These are phyloP conservation scores for Sternarchorhynchus goeldii DNA, from an alignment of 2,797 vertebrate species.

Conservation along the genomic window DNA sequence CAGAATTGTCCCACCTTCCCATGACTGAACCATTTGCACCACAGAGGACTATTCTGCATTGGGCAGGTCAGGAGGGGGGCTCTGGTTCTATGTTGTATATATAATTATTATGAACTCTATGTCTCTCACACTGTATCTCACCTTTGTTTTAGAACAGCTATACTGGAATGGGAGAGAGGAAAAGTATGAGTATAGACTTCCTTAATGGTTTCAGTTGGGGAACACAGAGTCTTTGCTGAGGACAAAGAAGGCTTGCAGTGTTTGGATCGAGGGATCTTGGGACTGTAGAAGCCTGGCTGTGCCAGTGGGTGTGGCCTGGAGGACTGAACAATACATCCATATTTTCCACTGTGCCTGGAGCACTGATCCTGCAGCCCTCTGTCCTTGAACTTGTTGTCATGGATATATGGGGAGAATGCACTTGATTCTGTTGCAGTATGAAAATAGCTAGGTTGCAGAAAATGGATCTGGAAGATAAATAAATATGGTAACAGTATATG, in stretches of 20 bases:
- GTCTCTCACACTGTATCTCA: constrained; percentile 29
- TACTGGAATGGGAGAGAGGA: constrained; percentile 45
- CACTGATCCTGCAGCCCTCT: constrained; percentile 37
- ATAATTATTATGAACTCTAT: background rate
- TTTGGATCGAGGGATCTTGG: constrained; percentile 46
- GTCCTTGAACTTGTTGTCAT: constrained; percentile 38
- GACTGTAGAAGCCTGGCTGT: constrained; percentile 54
- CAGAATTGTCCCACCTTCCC: constrained; percentile 48
- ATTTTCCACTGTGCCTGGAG: constrained; percentile 15
- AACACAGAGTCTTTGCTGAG: constrained; percentile 12
- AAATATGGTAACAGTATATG: background rate
- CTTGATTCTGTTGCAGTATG: constrained; percentile 30
- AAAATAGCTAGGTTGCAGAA: constrained; percentile 49
- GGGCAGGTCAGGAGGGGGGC: constrained; percentile 14
- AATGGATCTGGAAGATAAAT: constrained; percentile 47
- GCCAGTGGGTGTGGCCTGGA: constrained; percentile 39
- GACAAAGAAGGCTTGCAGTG: constrained; percentile 29
- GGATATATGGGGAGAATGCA: constrained; percentile 46
- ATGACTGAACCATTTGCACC: background rate
- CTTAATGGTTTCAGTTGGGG: constrained; percentile 21
- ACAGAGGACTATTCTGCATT: background rate
- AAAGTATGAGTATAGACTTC: constrained; percentile 44
- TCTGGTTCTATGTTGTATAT: constrained; percentile 16
- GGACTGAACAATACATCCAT: background rate
- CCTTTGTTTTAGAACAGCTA: constrained; percentile 51